A percentile compares a stretch with the other conserved stretches of the same genome.
Conservation (phyloP, 1,140 invertebrate genomes). For the Stenopsyche tienmushanensis region DNA sequence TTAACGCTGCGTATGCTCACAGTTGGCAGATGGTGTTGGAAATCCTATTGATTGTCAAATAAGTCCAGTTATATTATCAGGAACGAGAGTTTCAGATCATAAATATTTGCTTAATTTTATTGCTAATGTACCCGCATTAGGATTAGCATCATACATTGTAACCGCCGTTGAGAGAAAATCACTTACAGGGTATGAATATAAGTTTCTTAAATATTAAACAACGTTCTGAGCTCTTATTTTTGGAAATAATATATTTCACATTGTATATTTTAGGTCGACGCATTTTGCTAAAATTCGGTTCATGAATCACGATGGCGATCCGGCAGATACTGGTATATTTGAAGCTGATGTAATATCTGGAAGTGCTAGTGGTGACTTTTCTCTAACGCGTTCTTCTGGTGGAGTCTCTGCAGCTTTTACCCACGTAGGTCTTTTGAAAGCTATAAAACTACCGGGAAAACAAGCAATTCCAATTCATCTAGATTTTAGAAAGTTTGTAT, state of each 20-base stretch:
- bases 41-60: slow-evolving; percentile 44
- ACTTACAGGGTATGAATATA: too few relatives aligned
- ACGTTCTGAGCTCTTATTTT: slow-evolving; percentile 46
- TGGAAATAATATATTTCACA: too few relatives aligned
- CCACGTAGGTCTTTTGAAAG: slow-evolving; percentile 28
- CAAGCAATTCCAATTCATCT: slow-evolving; percentile 33
- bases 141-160: slow-evolving; percentile 41
- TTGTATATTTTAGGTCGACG: slow-evolving; percentile 28
- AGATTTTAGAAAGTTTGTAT: slow-evolving; percentile 35
- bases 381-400: not conserved
- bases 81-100: slow-evolving; percentile 38
- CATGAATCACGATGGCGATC: slow-evolving; percentile 32
- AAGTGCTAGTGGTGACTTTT: slow-evolving; percentile 24
- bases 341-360: slow-evolving; percentile 6
- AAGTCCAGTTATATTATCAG: slow-evolving; percentile 36
- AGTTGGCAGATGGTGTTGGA: slow-evolving; percentile 52
- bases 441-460: slow-evolving; percentile 28
- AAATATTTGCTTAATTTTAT: slow-evolving; percentile 54
- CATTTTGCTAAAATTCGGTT: slow-evolving; percentile 27
- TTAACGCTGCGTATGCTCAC: too few relatives aligned
- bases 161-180: slow-evolving; percentile 45
- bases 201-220: slow-evolving; percentile 45
- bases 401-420: slow-evolving; percentile 31
- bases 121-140: slow-evolving; percentile 46
- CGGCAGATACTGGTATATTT: slow-evolving; percentile 19